These are phyloP conservation scores for Trematomus loennbergii DNA, from an alignment of 2,113 vertebrate species.

Conservation along the genomic window DNA sequence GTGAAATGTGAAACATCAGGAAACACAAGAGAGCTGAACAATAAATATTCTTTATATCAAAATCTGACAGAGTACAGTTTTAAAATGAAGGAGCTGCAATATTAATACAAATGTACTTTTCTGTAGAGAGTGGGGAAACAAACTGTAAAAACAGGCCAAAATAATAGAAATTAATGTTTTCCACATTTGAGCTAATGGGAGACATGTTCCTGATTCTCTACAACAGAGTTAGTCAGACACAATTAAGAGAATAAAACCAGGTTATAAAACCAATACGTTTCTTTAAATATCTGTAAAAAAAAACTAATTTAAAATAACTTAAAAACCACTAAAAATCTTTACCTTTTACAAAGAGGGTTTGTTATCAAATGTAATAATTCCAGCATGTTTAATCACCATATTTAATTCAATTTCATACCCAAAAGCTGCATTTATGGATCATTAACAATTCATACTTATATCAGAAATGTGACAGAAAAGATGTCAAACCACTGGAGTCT, in stretches of 20 bases:
- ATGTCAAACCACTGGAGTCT: too few species aligned
- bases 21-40: background rate
- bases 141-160: background rate
- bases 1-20: background rate
- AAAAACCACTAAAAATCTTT: too few species aligned
- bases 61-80: background rate
- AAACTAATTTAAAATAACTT: too few species aligned
- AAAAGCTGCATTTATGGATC: background rate
- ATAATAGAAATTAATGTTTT: background rate
- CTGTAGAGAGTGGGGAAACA: background rate
- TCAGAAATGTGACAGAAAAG: too few species aligned
- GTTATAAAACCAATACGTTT: too few species aligned
- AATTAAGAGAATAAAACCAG: too few species aligned
- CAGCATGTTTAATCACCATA: too few species aligned
- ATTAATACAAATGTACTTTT: background rate
- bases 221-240: background rate
- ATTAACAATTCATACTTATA: too few species aligned
- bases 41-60: conserved; percentile 6
- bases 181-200: background rate
- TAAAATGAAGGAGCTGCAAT: background rate
- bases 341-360: too few species aligned
- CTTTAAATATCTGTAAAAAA: too few species aligned
- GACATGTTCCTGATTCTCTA: background rate
- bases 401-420: background rate
- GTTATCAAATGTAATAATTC: too few species aligned